Base-by-base conservation (phyloP, 1,140 invertebrate genomes). In the Leptopilina clavipes region DNA sequence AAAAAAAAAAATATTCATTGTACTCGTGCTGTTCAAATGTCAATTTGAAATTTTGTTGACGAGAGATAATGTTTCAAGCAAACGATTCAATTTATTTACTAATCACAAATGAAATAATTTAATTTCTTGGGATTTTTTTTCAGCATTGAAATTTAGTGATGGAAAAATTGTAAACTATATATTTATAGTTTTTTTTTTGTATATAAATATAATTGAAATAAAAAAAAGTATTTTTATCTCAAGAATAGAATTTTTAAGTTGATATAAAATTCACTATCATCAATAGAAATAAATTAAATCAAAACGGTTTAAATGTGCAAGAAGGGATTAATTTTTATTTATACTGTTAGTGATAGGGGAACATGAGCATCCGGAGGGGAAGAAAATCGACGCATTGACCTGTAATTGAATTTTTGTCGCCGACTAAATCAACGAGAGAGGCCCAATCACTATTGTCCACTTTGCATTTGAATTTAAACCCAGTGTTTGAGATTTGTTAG, bases 361-460 rank as follows among this genome's bases (percentile, higher is more conserved):
- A 65, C 22, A 31, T 65, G 5, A 65, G 59, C 22, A 65, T 65
- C 59, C 59, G 59, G 59, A 31, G 59, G 59, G 59, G 59, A 65
- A 31, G 59, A 31, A 65, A 65, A 65, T 65, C 59, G 25, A 65
- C 59, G 22, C 59, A 65, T 22, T 65, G 74, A 74, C 40, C 48
- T 65, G 74, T 83, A 83, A 83, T 83, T 83, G 79, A 83, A 83
- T 83, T 74, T 78, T 82, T 81, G 83, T 78, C 77, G 43, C 73
- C 80, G 56, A 78, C 77, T 82, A 79, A 83, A 83, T 83, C 77
- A 83, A 74, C 79, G 76, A 56, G 71, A 73, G 25, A 22, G 74
- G 59, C 43, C 72, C 77, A 79, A 75, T 83, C 82, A 83, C 83
- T 83, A 78, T 75, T 65, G 59, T 65, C 25, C 25, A 65, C 59